Evolutionary conservation across 2,113 vertebrate species (phyloP).

Genomic region (Xenopus laevis): DNA sequence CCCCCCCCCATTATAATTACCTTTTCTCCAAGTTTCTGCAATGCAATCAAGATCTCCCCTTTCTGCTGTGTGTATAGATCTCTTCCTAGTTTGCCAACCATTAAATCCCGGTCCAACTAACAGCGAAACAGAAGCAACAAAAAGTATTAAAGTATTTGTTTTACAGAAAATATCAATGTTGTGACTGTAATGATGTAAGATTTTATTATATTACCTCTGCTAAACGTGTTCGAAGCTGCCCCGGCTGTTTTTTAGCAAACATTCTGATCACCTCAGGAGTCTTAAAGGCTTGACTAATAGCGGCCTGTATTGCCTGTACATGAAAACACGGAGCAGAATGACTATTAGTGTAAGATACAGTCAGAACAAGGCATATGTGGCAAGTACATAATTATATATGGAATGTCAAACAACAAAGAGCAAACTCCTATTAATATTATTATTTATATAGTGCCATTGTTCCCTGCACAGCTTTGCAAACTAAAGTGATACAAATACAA

Average conservation of each 20-base stretch:
- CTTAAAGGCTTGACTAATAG: constrained; percentile 97
- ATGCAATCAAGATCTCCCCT: constrained; percentile 88
- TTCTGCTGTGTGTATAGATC: constrained; percentile 87
- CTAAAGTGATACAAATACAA: too few relatives aligned
- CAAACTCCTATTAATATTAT: too few relatives aligned
- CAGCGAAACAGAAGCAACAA: background rate
- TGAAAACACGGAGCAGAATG: too few relatives aligned
- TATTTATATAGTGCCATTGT: too few relatives aligned
- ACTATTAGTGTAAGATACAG: too few relatives aligned
- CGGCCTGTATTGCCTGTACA: constrained; percentile 90
- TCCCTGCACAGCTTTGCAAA: too few relatives aligned
- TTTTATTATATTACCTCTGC: constrained; percentile 78
- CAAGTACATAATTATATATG: too few relatives aligned
- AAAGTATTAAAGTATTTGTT: background rate
- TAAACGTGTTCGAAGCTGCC: constrained; percentile 85
- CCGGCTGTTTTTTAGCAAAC: constrained; percentile 97
- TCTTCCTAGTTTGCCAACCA: constrained; percentile 85
- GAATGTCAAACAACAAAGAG: too few relatives aligned
- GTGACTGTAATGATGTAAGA: too few relatives aligned
- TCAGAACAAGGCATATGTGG: background rate
- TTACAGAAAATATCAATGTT: too few relatives aligned
- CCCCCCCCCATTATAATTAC: constrained; percentile 57
- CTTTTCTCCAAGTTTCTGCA: constrained; percentile 95
- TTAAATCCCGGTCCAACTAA: constrained; percentile 95
- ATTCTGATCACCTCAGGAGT: constrained; percentile 96